These are phyloP conservation scores for Prionchulus punctatus DNA, from an alignment of 2,888 invertebrate species.

Conservation along the genomic window DNA sequence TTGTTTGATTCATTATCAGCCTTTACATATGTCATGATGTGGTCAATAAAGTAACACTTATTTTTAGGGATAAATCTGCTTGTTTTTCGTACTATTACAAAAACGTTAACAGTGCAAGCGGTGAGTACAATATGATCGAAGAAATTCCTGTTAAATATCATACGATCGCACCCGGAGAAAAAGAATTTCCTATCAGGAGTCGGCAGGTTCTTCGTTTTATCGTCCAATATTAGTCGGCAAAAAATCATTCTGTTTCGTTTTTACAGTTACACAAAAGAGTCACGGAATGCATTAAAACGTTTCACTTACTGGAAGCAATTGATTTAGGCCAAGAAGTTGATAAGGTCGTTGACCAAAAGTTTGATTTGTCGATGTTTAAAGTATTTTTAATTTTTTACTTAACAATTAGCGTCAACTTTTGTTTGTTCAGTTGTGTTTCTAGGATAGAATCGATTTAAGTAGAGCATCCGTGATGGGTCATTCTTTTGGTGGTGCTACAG, in stretches of 20 bases:
- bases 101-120: neutral
- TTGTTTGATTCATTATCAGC: too few species aligned
- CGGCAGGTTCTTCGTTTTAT: neutral
- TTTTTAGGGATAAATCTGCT: neutral
- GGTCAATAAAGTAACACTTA: too few species aligned
- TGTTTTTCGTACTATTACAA: neutral
- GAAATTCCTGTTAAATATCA: neutral
- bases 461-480: slow-evolving; percentile 44
- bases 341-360: slow-evolving; percentile 19
- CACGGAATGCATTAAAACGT: slow-evolving; percentile 30
- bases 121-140: neutral
- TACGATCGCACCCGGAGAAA: neutral
- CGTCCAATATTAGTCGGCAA: neutral
- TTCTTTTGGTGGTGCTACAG: slow-evolving; percentile 50
- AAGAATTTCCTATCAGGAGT: neutral
- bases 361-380: neutral
- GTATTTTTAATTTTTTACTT: too few species aligned
- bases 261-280: too few species aligned
- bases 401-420: too few species aligned
- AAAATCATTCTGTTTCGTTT: too few species aligned
- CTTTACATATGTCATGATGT: too few species aligned
- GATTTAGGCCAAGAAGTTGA: slow-evolving; percentile 33
- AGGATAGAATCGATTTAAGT: slow-evolving; percentile 16
- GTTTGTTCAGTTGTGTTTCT: neutral
- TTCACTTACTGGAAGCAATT: slow-evolving; percentile 32